Percentiles rank a stretch among this genome's conserved stretches.
Evolutionary conservation across 1,140 invertebrate genomes (phyloP).

Genomic region (Drosophila neocordata): DNA sequence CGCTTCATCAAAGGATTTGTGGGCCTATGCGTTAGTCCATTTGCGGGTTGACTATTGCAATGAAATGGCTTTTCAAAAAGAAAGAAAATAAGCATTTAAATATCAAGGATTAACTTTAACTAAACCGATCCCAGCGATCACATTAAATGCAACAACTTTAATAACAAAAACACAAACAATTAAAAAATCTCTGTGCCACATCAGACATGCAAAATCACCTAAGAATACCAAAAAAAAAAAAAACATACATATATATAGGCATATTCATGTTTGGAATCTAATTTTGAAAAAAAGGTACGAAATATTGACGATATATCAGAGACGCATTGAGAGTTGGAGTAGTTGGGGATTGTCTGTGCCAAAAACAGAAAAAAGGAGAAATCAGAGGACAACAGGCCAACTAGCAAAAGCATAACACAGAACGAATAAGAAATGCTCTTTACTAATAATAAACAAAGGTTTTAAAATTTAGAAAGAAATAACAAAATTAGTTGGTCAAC

Average conservation of each 20-base stretch:
- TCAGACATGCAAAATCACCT: conserved; percentile 41
- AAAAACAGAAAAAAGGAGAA: conserved; percentile 1
- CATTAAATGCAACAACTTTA: not conserved
- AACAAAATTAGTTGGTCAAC: too few species aligned
- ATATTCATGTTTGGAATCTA: conserved; percentile 68
- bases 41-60: not conserved
- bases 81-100: too few species aligned
- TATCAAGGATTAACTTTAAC: too few species aligned
- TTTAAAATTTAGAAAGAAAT: too few species aligned
- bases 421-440: conserved; percentile 24
- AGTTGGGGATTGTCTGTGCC: conserved; percentile 14
- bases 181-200: conserved; percentile 14
- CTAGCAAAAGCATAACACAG: not conserved
- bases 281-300: conserved; percentile 81
- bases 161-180: conserved; percentile 7
- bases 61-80: not conserved
- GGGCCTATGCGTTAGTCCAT: not conserved
- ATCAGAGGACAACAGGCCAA: too few species aligned
- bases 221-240: too few species aligned
- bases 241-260: conserved; percentile 43
- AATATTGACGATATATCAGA: conserved; percentile 81
- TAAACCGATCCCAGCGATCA: not conserved
- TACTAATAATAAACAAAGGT: too few species aligned
- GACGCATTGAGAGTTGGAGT: conserved; percentile 18
- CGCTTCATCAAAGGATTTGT: not conserved